A percentile compares a stretch with the other conserved stretches of the same genome.
Evolutionary conservation across 2,888 invertebrate species (phyloP).

Genomic region (Lasioglossum leucozonium): DNA sequence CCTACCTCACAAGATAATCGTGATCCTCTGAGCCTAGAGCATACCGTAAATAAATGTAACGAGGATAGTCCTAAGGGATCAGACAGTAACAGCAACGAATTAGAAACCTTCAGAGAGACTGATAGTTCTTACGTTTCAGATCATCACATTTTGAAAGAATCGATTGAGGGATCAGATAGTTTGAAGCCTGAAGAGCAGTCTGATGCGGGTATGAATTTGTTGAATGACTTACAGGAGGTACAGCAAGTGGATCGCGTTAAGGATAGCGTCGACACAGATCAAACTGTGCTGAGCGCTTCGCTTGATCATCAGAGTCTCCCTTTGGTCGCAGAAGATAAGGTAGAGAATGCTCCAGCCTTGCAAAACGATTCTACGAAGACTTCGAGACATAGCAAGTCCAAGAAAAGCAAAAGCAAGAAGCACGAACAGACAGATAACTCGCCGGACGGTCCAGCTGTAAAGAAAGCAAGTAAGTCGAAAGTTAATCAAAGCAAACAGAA

Average conservation of each 20-base stretch:
- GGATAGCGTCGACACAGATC: not conserved
- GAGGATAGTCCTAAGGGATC: conserved; percentile 32
- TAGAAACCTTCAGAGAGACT: conserved; percentile 17
- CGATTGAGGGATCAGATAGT: not conserved
- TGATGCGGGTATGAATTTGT: not conserved
- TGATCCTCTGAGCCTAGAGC: conserved; percentile 47
- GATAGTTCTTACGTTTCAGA: conserved; percentile 5
- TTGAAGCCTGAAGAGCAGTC: not conserved
- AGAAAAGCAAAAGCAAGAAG: conserved; percentile 25
- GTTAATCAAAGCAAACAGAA: conserved; percentile 18
- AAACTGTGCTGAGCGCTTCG: too few species aligned
- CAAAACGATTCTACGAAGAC: not conserved
- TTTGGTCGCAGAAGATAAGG: not conserved
- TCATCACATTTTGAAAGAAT: not conserved
- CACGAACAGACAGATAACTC: conserved; percentile 8
- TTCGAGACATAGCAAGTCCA: conserved; percentile 18
- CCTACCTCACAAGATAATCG: not conserved
- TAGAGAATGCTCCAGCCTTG: too few species aligned
- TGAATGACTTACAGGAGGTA: not conserved
- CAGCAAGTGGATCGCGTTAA: not conserved
- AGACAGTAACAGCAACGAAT: conserved; percentile 8
- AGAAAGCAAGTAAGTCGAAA: conserved; percentile 19
- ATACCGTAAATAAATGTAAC: conserved; percentile 39
- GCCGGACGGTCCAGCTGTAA: not conserved
- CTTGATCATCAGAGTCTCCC: not conserved